Evolutionary conservation across 2,113 vertebrate species (phyloP), one percentile per base, ranked within the genome.

Genomic region (Typhlomys cinereus): DNA sequence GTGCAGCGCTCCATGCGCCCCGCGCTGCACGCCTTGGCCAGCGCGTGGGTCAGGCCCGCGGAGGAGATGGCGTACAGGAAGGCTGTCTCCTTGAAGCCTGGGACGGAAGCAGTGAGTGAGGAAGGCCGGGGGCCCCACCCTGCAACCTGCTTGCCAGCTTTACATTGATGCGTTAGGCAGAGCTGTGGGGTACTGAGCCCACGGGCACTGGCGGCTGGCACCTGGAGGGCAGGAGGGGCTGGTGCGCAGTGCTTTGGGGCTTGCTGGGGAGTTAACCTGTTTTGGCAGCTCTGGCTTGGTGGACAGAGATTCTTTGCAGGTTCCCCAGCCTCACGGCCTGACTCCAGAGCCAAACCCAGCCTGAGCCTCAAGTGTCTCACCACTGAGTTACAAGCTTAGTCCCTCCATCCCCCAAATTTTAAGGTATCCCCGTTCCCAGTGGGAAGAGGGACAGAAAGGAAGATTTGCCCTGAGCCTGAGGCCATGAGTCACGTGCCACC

Each of bases 1-100:
- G 99, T 99, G 97, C 99, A 99, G 88, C 99, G 99, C 83, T 99
- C 99, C 99, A 99, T 99, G 66, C 99, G 98, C 15, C 99, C 99
- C 0, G 99, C 99, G 0, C 99, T 99, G 97, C 99, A 99, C 0
- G 99, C 99, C 96, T 99, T 99, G 92, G 99, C 99, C 98, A 99
- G 98, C 6, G 99, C 99, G 0, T 99, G 99, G 0, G 99, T 99
- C 87, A 99, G 98, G 73, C 99, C 99, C 0, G 99, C 99, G 0
- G 99, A 99, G 76, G 99, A 99, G 97, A 99, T 98, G 96, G 99
- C 99, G 0, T 99, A 99, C 80, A 99, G 98, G 98, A 99, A 99
- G 88, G 99, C 99, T 0, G 99, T 99, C 98, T 99, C 99, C 98
- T 99, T 99, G 95, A 99, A 99, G 95, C 99, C 99, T 99, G 97